Conservation (phyloP, 1,140 invertebrate species). For the Diabrotica virgifera region DNA sequence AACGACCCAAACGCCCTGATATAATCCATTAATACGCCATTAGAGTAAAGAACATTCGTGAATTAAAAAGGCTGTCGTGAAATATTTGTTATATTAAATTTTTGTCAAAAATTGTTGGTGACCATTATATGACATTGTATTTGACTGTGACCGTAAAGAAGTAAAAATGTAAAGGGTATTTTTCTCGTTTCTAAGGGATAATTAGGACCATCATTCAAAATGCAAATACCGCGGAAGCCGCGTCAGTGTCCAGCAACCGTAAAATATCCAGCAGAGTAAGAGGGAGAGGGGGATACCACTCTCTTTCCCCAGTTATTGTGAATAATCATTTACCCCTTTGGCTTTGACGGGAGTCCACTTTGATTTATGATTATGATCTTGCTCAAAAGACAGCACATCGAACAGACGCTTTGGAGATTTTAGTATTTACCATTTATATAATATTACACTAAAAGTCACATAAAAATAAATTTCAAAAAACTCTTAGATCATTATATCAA, state of each 20-base stretch:
- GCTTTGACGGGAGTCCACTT: conserved; percentile 15
- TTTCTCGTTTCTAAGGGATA: conserved; percentile 18
- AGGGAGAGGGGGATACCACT: conserved; percentile 1
- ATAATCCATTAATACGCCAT: too few relatives aligned
- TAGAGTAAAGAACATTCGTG: too few relatives aligned
- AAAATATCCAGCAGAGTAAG: conserved; percentile 21
- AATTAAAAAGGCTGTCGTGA: neutral
- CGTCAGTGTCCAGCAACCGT: conserved; percentile 20
- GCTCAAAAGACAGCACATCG: neutral
- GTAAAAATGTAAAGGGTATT: conserved; percentile 12
- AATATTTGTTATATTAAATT: neutral
- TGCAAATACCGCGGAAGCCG: conserved; percentile 21
- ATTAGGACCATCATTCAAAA: conserved; percentile 23
- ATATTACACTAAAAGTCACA: too few relatives aligned
- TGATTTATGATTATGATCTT: conserved; percentile 17
- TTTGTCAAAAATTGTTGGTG: neutral
- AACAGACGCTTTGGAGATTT: too few relatives aligned
- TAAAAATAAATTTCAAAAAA: too few relatives aligned
- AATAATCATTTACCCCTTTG: conserved; percentile 19
- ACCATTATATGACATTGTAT: neutral
- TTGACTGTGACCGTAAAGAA: conserved; percentile 7
- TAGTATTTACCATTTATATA: too few relatives aligned
- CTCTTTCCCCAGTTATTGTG: conserved; percentile 16
- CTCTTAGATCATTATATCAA: too few relatives aligned
- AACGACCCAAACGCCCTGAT: too few relatives aligned